Evolutionary conservation across 2,888 invertebrate genomes (phyloP).

Genomic region (Choreutis nemorana): DNA sequence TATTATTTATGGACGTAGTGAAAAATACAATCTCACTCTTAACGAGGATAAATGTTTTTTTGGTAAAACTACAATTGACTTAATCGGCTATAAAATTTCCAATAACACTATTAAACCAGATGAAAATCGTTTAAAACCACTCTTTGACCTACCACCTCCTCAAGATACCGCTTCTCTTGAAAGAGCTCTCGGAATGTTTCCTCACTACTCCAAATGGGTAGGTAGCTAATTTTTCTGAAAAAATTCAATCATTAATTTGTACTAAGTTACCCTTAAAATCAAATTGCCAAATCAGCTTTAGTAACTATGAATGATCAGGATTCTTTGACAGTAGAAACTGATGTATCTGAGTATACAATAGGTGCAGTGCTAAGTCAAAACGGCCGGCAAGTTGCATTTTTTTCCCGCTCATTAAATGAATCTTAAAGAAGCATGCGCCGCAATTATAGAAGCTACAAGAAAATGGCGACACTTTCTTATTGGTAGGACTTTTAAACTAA

Average conservation of each 20-base stretch:
- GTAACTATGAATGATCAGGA: neutral
- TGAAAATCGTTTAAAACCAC: neutral
- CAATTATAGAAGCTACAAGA: no score
- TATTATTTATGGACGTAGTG: neutral
- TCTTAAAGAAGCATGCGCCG: no score
- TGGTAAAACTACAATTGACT: neutral
- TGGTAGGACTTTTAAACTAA: neutral
- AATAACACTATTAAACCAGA: neutral
- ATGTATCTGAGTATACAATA: neutral
- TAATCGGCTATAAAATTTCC: neutral
- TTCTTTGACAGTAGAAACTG: neutral
- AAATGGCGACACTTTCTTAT: no score
- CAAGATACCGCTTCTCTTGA: no score
- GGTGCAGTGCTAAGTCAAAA: neutral
- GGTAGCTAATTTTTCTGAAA: no score
- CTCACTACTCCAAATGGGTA: slow-evolving; percentile 1
- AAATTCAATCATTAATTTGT: neutral
- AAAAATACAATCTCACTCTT: neutral
- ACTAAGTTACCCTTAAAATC: neutral
- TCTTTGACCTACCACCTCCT: no score
- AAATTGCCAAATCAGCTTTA: neutral
- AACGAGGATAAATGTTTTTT: neutral
- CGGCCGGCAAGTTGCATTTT: neutral
- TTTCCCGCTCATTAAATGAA: no score
- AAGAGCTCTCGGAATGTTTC: neutral